Evolutionary conservation across 2,113 vertebrate genomes (phyloP).

Genomic region (Coturnix japonica): DNA sequence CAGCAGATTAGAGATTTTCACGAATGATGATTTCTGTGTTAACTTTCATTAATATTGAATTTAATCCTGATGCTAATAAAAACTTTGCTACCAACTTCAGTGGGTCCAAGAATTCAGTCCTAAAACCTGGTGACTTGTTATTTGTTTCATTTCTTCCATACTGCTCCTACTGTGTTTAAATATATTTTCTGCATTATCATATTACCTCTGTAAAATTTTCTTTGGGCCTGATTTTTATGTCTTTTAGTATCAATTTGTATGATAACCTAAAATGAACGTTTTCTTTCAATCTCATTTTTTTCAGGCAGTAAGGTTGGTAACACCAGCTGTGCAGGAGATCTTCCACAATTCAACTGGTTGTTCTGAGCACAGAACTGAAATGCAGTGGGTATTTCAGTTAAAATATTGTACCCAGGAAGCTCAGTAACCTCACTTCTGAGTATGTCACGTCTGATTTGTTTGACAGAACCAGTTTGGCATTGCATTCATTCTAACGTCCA

Average conservation of each 20-base stretch:
- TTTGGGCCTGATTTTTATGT: background rate
- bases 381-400: background rate
- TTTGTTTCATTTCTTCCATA: background rate
- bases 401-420: background rate
- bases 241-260: background rate
- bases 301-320: background rate
- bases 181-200: background rate
- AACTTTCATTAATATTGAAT: background rate
- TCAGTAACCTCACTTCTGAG: background rate
- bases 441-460: background rate
- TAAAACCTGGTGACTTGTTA: background rate
- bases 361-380: background rate
- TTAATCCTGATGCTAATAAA: background rate
- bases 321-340: background rate
- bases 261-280: background rate
- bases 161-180: background rate
- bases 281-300: background rate
- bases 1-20: background rate
- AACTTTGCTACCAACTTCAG: background rate
- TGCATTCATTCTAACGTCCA: background rate
- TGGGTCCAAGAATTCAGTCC: background rate
- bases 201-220: background rate
- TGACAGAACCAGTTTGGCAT: constrained; percentile 12
- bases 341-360: background rate
- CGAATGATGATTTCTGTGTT: background rate